Base-by-base conservation (phyloP, 2,888 invertebrate genomes). In the Chelonus formosanus region DNA sequence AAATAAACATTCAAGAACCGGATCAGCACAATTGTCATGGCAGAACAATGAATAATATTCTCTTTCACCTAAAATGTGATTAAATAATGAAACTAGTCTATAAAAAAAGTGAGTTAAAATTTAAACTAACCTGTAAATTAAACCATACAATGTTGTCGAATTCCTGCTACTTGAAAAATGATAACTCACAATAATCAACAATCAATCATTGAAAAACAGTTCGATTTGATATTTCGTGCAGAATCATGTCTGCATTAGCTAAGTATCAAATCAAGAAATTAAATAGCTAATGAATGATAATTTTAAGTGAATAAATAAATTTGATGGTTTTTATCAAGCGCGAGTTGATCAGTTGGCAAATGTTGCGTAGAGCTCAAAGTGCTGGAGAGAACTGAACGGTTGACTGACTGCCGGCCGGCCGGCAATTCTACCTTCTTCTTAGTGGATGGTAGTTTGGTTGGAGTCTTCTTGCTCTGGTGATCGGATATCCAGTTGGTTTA, bases 321-420 rank as follows among this genome's bases (percentile, higher is more conserved):
- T 20, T 20, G 20, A 4, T 4, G 0, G 7, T 48, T 8, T 20
- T n/a, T 48, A 52, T 52, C 6, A 6, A 40, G 40, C 40, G 40
- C 40, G 20, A 20, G 20, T 20, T 20, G 40, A 40, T 40, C 40
- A 6, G 44, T 54, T 69, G 65, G 70, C 72, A 71, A 78, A 77
- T 77, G 80, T 74, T 77, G 76, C 73, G 74, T 65, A 70, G 75
- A 71, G 73, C 72, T 76, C 76, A 74, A 71, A 76, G 76, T 76
- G 71, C 76, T 73, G 76, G 76, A 74, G 74, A 74, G 77, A 74
- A 79, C 80, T 80, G 79, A 80, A 74, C 75, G 70, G 54, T 34
- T 55, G 60, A 59, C 56, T 55, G 43, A 71, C 71, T 75, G 75
- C 79, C 78, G 76, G 79, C 79, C 76, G 78, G 78, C 72, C 74